Evolutionary conservation across 2,888 invertebrate genomes (phyloP), one percentile per base, ranked within the genome.

Genomic region (Chorisops tibialis): DNA sequence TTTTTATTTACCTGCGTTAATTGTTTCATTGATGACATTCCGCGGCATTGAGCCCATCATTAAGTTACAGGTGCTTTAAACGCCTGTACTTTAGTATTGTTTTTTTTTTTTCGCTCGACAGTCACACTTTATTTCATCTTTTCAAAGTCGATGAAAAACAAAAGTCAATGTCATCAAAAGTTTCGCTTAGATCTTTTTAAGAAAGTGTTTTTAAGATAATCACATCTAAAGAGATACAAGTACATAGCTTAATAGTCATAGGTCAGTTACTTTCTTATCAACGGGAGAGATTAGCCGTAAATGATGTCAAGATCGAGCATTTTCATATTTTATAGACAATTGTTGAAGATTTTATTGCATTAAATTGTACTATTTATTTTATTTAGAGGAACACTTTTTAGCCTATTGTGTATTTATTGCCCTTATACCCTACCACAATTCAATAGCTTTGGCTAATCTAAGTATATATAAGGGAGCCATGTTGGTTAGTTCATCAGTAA

Each of bases 11-110:
- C 9, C 30, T 30, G 30, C 30, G 30, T 37, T 59, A 59, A 59
- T 59, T 59, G 21, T 49, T 59, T 49, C 50, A 59, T 59, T 59
- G 59, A 48, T 59, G 41, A 41, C 49, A 59, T 49, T 59, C 49
- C 24, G 19, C 24, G 14, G 38, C 38, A 52, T 21, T 52, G n/a
- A n/a, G 21, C 19, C 52, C 14, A 52, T 52, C n/a, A 21, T 22
- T 9, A 12, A n/a, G 16, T 12, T 12, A 56, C 45, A 56, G 35
- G 30, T 43, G 56, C 16, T 30, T 30, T 30, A 30, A 9, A 30
- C 18, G 30, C 43, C 14, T 30, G n/a, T n/a, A n/a, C n/a, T n/a
- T n/a, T n/a, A n/a, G n/a, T n/a, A n/a, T n/a, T n/a, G 38, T 56
- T 19, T 43, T 37, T 14, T 21, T 45, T 45, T 56, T 43, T 21